Percentiles rank a stretch among this genome's conserved stretches.
These are phyloP conservation scores for Tineola bisselliella DNA, from an alignment of 2,888 invertebrate species.

Conservation along the genomic window DNA sequence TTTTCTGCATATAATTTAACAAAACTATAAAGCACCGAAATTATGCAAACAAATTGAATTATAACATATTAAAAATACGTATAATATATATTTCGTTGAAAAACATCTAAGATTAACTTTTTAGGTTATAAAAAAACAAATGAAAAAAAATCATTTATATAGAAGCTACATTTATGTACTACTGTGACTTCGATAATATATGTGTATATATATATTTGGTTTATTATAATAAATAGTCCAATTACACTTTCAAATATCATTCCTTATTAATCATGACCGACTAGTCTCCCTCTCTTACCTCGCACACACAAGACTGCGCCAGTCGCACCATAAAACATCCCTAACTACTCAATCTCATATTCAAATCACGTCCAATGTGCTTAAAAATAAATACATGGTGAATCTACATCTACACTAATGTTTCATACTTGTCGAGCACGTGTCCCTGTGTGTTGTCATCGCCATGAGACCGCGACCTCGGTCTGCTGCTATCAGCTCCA, in stretches of 20 bases:
- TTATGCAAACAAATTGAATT: not conserved
- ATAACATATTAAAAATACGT: not conserved
- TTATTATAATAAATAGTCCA: not conserved
- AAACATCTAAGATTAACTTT: no score
- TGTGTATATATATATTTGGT: no score
- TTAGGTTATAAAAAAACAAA: not conserved
- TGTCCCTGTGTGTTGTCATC: conserved; percentile 48
- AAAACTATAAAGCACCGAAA: not conserved
- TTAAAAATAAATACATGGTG: not conserved
- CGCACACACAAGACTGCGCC: not conserved
- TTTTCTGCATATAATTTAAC: not conserved
- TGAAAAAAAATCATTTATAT: not conserved
- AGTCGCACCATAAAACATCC: not conserved
- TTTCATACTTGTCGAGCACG: conserved; percentile 62
- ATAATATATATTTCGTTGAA: not conserved
- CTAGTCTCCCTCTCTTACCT: not conserved
- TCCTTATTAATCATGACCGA: not conserved
- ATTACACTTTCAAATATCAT: not conserved
- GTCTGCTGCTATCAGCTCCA: conserved; percentile 32
- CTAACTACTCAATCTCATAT: not conserved
- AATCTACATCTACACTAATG: conserved; percentile 40
- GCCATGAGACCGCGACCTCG: conserved; percentile 50
- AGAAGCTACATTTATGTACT: not conserved
- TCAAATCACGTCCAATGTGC: not conserved
- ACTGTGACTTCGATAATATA: not conserved